Base-by-base conservation (phyloP, 2,113 vertebrate species). In the Arenaria interpres region DNA sequence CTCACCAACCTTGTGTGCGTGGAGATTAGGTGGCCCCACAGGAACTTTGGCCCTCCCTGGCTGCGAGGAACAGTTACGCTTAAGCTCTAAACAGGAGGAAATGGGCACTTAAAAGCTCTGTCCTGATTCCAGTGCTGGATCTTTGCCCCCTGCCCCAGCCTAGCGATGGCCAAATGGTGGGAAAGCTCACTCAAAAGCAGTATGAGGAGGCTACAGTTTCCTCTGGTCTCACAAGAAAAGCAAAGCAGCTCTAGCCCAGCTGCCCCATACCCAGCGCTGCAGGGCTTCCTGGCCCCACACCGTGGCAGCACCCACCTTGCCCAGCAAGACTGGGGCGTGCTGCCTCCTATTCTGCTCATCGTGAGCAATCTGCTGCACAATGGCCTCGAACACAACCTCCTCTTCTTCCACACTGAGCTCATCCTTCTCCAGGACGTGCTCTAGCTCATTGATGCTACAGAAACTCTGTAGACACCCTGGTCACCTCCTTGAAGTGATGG, bases 401-500 rank as follows among this genome's bases (percentile, higher is more conserved):
- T 99, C 99, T 75, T 98, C 94, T 57, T 97, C 98, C 91, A 98
- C 97, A 1, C 98, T 98, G 37, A 99, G 98, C 53, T 98, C 97
- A 14, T 99, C 98, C 82, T 98, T 98, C 64, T 97, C 98, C 4
- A 99, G 97, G 88, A 99, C 97, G 27, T 97, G 93, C 59, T 76
- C 71, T 12, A 99, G 93, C 75, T 99, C 98, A 4, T 93, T 46
- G 45, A 97, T 80, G 98, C 78, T 98, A 97, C 27, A 98, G 93
- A 71, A 99, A 98, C 96, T 99, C 98, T 2, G 97, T 96, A 0
- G 98, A 98, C 60, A 85, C 91, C 33, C 90, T 96, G 17, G 97
- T 95, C 82, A 98, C 97, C 77, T 98, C 97, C 97, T 99, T 97
- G 1, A 99, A 99, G 97, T 99, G 97, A 39, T 98, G 96, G 68